phyloP scores from a whole-genome alignment of 2,113 vertebrate species.

The Oreochromis aureus region DNA sequence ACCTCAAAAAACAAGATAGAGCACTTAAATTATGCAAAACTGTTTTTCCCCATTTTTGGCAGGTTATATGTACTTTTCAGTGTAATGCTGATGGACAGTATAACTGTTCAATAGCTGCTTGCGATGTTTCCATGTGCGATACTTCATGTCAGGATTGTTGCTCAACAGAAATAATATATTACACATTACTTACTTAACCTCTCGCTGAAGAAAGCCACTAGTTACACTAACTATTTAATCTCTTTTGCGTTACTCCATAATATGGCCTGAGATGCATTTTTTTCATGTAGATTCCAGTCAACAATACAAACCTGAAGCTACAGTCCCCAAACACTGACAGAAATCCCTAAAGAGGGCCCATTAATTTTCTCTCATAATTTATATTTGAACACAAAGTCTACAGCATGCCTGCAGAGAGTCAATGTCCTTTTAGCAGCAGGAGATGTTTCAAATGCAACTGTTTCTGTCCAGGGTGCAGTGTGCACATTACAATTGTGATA shows the following conservation, averaged over 20 bases:
- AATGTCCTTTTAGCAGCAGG: neutral
- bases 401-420: neutral
- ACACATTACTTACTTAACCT: neutral
- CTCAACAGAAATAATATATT: neutral
- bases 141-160: neutral
- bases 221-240: neutral
- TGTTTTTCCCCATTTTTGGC: neutral
- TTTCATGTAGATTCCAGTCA: neutral
- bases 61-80: neutral
- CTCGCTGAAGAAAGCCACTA: neutral
- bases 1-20: neutral
- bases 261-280: neutral
- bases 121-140: neutral
- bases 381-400: neutral
- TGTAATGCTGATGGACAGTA: neutral
- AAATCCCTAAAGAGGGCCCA: neutral
- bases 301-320: neutral
- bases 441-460: neutral
- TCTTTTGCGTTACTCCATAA: accelerated
- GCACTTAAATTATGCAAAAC: neutral
- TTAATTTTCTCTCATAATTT: neutral
- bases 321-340: neutral
- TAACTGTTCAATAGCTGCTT: neutral
- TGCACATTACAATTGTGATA: neutral
- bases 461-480: neutral